These are phyloP conservation scores for Scaptomyza cyrtandrae DNA, from an alignment of 2,888 invertebrate genomes.

Conservation along the genomic window DNA sequence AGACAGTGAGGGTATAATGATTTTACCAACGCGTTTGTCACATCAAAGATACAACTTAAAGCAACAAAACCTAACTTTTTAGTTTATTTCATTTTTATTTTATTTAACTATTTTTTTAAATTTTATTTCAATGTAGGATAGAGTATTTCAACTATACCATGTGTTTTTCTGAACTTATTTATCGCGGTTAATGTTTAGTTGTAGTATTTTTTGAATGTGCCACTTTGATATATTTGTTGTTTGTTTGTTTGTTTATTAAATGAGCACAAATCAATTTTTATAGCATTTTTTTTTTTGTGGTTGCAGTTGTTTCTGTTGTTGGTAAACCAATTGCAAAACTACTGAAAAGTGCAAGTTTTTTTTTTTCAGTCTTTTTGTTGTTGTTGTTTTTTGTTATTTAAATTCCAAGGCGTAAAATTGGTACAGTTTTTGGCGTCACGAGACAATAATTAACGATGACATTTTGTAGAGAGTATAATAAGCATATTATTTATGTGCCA, in stretches of 20 bases:
- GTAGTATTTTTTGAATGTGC: conserved; percentile 11
- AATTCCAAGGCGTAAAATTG: conserved; percentile 45
- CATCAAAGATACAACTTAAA: not conserved
- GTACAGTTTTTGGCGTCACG: conserved; percentile 40
- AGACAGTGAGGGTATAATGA: not conserved
- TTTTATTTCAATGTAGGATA: too few relatives aligned
- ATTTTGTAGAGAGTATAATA: conserved; percentile 36
- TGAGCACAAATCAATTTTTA: conserved; percentile 39
- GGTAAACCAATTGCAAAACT: not conserved
- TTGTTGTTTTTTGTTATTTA: not conserved
- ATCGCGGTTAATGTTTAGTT: conserved; percentile 13
- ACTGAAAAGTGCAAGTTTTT: conserved; percentile 13
- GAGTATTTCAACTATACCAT: too few relatives aligned
- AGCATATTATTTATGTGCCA: conserved; percentile 35
- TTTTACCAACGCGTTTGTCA: not conserved
- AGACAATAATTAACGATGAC: conserved; percentile 68
- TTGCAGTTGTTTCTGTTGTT: too few relatives aligned
- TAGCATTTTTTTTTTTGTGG: conserved; percentile 6
- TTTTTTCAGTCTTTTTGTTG: conserved; percentile 1
- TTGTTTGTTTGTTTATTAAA: conserved; percentile 23
- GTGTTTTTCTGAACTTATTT: not conserved
- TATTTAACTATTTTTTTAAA: not conserved
- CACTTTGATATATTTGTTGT: conserved; percentile 26
- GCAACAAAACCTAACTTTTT: too few relatives aligned
- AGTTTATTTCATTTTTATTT: too few relatives aligned